These are phyloP conservation scores for Galemys pyrenaicus DNA, from an alignment of 2,113 vertebrate genomes.

Conservation along the genomic window DNA sequence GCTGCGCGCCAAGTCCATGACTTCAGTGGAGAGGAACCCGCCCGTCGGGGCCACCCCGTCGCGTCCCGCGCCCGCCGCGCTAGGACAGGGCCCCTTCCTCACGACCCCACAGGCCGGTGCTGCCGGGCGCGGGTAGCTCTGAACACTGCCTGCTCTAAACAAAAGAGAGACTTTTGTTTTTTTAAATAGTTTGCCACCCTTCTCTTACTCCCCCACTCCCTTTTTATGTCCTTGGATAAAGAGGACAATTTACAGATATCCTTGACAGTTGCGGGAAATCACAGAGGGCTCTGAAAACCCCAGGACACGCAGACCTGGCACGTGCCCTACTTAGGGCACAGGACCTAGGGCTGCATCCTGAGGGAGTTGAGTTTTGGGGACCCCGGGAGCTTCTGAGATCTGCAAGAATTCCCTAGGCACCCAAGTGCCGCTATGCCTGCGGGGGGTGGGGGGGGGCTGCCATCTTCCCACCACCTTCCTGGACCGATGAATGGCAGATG, in stretches of 20 bases:
- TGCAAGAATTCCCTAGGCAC: background rate
- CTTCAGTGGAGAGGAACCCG: slow-evolving; percentile 54
- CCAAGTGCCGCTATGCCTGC: fast-evolving
- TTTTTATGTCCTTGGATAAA: background rate
- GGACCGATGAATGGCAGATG: too few relatives aligned
- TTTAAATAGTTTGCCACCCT: too few relatives aligned
- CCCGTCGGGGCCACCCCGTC: slow-evolving; percentile 3
- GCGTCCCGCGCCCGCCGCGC: slow-evolving; percentile 70
- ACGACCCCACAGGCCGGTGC: slow-evolving; percentile 10
- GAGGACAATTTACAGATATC: background rate
- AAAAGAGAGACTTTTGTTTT: too few relatives aligned
- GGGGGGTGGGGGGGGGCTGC: too few relatives aligned
- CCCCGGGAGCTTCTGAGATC: fast-evolving
- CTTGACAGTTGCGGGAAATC: background rate
- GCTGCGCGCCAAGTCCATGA: slow-evolving; percentile 78
- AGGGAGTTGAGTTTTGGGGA: background rate
- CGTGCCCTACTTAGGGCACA: background rate
- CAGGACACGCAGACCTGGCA: background rate
- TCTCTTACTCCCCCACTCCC: background rate
- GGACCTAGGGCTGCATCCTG: background rate
- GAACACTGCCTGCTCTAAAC: background rate
- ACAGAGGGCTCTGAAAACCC: background rate
- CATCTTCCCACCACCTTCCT: too few relatives aligned
- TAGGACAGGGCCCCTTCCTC: slow-evolving; percentile 64
- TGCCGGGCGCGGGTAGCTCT: background rate